Conservation (phyloP, 1,140 invertebrate species). For the Drosophila grimshawi region DNA sequence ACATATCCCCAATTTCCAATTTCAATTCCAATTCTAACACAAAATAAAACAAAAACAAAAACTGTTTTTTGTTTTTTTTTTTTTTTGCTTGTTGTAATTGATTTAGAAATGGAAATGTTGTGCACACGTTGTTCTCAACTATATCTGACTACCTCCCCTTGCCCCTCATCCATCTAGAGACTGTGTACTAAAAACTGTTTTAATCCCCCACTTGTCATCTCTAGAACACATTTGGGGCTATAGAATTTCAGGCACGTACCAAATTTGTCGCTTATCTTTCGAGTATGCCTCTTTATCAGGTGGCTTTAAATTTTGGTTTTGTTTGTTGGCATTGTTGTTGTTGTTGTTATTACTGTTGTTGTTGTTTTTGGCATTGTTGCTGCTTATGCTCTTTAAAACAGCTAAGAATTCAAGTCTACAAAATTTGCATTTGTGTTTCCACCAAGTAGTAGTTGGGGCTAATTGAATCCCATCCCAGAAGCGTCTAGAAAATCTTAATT, state of each 20-base stretch:
- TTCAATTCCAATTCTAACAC: neutral
- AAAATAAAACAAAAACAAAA: conserved; percentile 8
- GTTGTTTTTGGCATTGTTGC: conserved; percentile 30
- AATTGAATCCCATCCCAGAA: conserved; percentile 14
- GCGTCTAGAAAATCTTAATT: conserved; percentile 11
- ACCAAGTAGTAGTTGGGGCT: neutral
- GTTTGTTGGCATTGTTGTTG: conserved; percentile 32
- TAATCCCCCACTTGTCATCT: conserved; percentile 14
- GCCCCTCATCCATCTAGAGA: neutral
- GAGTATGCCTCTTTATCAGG: conserved; percentile 12
- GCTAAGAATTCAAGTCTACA: conserved; percentile 3
- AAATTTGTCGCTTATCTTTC: conserved; percentile 29
- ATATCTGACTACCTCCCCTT: neutral
- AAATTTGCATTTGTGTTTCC: neutral
- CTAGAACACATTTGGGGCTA: conserved; percentile 19
- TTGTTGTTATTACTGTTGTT: conserved; percentile 12
- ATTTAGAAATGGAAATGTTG: conserved; percentile 52
- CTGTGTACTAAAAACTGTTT: conserved; percentile 3
- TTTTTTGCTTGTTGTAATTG: conserved; percentile 46
- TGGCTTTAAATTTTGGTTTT: conserved; percentile 48
- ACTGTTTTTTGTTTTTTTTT: neutral
- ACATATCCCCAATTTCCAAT: neutral
- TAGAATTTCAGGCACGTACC: conserved; percentile 66
- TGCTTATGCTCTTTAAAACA: conserved; percentile 13
- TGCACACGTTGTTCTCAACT: conserved; percentile 23